Base-by-base conservation (phyloP, 2,888 invertebrate species). In the Bellardia bayeri region DNA sequence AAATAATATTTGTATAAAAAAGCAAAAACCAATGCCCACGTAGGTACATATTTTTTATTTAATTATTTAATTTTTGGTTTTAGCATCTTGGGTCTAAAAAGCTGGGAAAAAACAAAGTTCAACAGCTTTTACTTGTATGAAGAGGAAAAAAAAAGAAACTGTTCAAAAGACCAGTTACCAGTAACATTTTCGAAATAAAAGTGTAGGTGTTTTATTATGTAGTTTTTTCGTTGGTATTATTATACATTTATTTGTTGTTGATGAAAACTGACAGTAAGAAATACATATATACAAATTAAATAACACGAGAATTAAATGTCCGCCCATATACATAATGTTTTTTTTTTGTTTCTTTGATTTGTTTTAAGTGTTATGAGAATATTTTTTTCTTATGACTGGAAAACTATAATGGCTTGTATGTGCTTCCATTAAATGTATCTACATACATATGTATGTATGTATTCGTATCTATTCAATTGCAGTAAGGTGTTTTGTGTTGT, bases 241-340 rank as follows among this genome's bases (percentile, higher is more conserved):
- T 61, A 11, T 40, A 9, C 33, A 66, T 56, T 16, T 74, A 37
- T 69, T 82, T 16, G 40, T 42, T 37, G 7, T 75, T 16, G 54
- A 82, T 80, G 64, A 76, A 71, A 78, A 80, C 69, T 81, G 87
- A 75, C 80, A 79, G 63, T 16, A 33, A 11, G 40, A 76, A 56
- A 82, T 63, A n/a, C n/a, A n/a, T n/a, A 23, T 23, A 82, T 63
- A 63, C 54, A 76, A 45, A 61, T 42, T 61, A 61, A 66, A 83
- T 45, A 75, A 69, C 58, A 74, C 54, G 42, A 86, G 30, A 72
- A 85, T 68, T 81, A 74, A 79, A 84, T 85, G 85, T 69, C 80
- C 86, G 82, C 86, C 88, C 75, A 86, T 80, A 86, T n/a, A n/a
- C n/a, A n/a, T 76, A 80, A 40, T n/a, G 54, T 61, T 33, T 56